A percentile compares a stretch with the other conserved stretches of the same genome.
phyloP scores from a whole-genome alignment of 1,140 invertebrate genomes.

The Bombus difficillimus region DNA sequence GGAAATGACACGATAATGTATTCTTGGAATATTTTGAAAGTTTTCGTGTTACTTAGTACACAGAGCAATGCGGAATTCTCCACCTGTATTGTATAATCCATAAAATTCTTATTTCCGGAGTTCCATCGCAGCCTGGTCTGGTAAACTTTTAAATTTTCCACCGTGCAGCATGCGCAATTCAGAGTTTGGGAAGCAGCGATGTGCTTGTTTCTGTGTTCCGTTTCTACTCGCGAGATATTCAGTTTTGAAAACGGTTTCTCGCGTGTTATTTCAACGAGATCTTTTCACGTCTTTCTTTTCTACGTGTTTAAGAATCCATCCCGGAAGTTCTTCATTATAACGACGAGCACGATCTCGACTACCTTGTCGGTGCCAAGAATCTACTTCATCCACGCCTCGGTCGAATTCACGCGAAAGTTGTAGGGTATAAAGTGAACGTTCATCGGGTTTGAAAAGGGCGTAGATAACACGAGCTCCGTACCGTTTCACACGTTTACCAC shows the following conservation, averaged over 20 bases:
- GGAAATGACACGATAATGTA: conserved; percentile 35
- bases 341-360: neutral
- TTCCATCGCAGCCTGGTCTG: neutral
- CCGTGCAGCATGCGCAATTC: neutral
- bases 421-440: neutral
- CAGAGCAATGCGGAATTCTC: neutral
- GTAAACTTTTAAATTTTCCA: conserved; percentile 42
- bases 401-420: neutral
- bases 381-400: neutral
- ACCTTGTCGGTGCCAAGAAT: neutral
- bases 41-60: neutral
- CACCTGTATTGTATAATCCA: conserved; percentile 37
- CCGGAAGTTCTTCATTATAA: neutral
- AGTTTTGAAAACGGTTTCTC: neutral
- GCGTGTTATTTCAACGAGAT: neutral
- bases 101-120: conserved; percentile 43
- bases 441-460: neutral
- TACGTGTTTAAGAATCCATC: neutral
- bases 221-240: neutral
- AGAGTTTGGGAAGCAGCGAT: neutral
- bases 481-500: neutral
- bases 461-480: conserved; percentile 11
- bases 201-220: neutral
- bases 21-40: conserved; percentile 41
- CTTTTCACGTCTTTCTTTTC: neutral